Conservation (phyloP, 1,140 invertebrate species). For the Hycleus phaleratus region DNA sequence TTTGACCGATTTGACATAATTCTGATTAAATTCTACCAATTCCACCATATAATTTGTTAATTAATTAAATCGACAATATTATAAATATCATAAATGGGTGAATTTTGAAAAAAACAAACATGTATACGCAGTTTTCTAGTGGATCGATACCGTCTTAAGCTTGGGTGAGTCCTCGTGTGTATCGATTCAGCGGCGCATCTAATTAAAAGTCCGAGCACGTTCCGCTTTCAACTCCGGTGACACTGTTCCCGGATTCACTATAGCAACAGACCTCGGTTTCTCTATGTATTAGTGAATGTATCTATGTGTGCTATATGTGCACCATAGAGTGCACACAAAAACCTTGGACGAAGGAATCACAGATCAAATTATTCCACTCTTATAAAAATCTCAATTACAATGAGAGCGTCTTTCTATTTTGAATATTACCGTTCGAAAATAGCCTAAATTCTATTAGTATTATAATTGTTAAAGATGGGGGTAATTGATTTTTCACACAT, state of each 20-base stretch:
- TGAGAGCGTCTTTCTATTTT: too few species aligned
- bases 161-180: constrained; percentile 20
- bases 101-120: too few species aligned
- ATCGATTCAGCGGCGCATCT: constrained; percentile 38
- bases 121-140: background rate
- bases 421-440: background rate
- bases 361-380: too few species aligned
- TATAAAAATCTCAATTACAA: too few species aligned
- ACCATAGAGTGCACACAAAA: constrained; percentile 1
- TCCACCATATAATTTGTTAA: too few species aligned
- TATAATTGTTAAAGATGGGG: background rate
- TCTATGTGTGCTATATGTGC: background rate
- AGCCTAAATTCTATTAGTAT: background rate
- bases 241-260: constrained; percentile 34
- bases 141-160: constrained; percentile 17
- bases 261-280: constrained; percentile 14
- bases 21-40: too few species aligned
- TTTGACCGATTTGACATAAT: too few species aligned
- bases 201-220: constrained; percentile 39
- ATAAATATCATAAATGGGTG: too few species aligned
- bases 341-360: constrained; percentile 2
- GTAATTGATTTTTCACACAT: constrained; percentile 21
- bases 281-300: background rate
- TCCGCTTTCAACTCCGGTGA: constrained; percentile 36
- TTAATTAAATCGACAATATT: too few species aligned